Percentiles rank a stretch among this genome's conserved stretches.
Evolutionary conservation across 1,140 invertebrate genomes (phyloP).

Genomic region (Archegozetes longisetosus): DNA sequence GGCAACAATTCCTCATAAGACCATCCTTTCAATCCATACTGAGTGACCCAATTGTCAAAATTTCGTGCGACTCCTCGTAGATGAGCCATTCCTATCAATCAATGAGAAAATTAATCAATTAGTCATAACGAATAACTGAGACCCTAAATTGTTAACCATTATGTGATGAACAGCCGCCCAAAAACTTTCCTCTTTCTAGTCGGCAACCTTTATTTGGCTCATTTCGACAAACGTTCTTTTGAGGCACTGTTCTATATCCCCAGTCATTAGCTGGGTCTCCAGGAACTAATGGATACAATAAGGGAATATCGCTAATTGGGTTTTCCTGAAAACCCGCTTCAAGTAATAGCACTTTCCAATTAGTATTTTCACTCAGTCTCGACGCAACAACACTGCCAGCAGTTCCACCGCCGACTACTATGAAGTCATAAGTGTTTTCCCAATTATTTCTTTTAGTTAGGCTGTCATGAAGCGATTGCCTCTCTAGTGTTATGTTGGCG

Average conservation of each 20-base stretch:
- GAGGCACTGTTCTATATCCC: conserved; percentile 78
- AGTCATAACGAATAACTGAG: too few species aligned
- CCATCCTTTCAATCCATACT: conserved; percentile 4
- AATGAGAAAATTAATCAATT: too few species aligned
- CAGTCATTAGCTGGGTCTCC: conserved; percentile 73
- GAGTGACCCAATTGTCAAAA: too few species aligned
- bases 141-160: too few species aligned
- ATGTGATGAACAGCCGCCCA: conserved; percentile 66
- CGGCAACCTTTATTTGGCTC: conserved; percentile 5
- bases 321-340: conserved; percentile 24
- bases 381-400: conserved; percentile 24
- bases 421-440: conserved; percentile 40
- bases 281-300: conserved; percentile 57
- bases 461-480: too few species aligned
- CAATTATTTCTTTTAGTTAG: conserved; percentile 27
- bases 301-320: conserved; percentile 17
- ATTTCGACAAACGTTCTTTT: conserved; percentile 47
- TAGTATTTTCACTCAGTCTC: conserved; percentile 23
- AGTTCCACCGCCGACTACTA: conserved; percentile 22
- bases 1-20: conserved; percentile 3
- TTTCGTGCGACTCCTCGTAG: too few species aligned
- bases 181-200: conserved; percentile 20
- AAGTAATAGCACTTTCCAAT: conserved; percentile 23
- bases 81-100: too few species aligned
- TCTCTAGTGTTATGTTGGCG: too few species aligned